Evolutionary conservation across 2,797 vertebrate genomes (phyloP).

Genomic region (Crocodylus rhombifer): DNA sequence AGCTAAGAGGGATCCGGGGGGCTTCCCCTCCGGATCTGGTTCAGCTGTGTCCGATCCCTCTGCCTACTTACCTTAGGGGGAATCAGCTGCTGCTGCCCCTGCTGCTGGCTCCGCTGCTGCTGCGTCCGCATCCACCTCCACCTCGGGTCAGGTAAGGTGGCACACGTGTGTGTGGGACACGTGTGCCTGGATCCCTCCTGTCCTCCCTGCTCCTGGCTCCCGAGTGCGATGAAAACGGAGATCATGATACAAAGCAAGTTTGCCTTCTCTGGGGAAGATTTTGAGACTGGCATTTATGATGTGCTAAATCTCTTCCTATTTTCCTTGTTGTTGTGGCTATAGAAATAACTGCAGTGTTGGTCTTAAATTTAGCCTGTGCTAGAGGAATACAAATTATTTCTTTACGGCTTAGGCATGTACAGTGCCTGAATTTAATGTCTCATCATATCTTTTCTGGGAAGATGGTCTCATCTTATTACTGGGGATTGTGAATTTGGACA

Average conservation of each 20-base stretch:
- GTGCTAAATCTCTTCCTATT: conserved; percentile 34
- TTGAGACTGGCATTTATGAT: conserved; percentile 67
- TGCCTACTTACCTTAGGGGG: too few relatives aligned
- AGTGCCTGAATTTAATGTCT: not conserved
- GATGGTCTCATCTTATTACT: conserved; percentile 24
- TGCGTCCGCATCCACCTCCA: too few relatives aligned
- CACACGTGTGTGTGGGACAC: too few relatives aligned
- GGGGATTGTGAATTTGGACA: conserved; percentile 23
- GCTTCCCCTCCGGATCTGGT: too few relatives aligned
- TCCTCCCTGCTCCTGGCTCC: too few relatives aligned
- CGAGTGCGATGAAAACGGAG: not conserved
- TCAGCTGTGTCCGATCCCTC: too few relatives aligned
- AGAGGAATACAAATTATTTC: conserved; percentile 45
- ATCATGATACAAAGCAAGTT: conserved; percentile 48
- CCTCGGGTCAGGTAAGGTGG: too few relatives aligned
- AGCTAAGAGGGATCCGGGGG: too few relatives aligned
- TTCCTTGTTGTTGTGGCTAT: conserved; percentile 60
- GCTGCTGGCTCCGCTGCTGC: too few relatives aligned
- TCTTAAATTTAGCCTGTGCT: conserved; percentile 51
- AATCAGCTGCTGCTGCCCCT: too few relatives aligned
- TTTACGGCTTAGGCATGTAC: conserved; percentile 45
- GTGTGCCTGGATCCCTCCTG: too few relatives aligned
- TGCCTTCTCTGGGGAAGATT: conserved; percentile 41
- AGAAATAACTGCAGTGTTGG: conserved; percentile 45
- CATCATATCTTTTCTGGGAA: not conserved